Evolutionary conservation across 1,140 invertebrate species (phyloP).

Genomic region (Sarcophaga peregrina): DNA sequence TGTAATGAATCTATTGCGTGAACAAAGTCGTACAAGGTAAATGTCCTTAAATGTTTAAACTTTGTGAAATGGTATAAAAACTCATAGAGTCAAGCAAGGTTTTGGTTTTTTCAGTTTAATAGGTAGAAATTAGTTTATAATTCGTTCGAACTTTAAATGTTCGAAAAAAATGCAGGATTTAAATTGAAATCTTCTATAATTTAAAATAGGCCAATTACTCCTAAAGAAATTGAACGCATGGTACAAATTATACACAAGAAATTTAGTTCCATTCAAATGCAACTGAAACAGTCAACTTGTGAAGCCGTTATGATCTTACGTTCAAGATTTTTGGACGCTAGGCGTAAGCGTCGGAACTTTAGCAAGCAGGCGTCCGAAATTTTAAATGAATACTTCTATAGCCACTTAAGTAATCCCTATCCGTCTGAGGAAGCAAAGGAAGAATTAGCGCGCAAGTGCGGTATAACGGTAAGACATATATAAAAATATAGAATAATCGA

Average conservation of each 20-base stretch:
- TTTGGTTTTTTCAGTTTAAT: no score
- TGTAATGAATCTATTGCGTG: constrained; percentile 97
- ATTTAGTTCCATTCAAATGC: constrained; percentile 99
- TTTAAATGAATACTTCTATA: constrained; percentile 99
- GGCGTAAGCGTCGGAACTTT: constrained; percentile 98
- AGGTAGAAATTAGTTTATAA: no score
- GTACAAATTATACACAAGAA: constrained; percentile 99
- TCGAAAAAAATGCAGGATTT: no score
- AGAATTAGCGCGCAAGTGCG: constrained; percentile 98
- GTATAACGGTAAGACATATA: constrained; percentile 91
- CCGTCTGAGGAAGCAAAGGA: constrained; percentile 99
- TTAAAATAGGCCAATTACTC: constrained; percentile 82
- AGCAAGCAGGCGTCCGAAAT: constrained; percentile 99
- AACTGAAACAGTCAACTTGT: constrained; percentile 99
- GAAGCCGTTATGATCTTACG: constrained; percentile 99
- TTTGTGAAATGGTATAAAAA: neutral
- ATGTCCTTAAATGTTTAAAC: neutral
- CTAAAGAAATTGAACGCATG: constrained; percentile 98
- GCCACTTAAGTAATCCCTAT: constrained; percentile 99
- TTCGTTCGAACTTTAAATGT: no score
- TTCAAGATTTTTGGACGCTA: constrained; percentile 91
- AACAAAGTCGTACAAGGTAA: constrained; percentile 94
- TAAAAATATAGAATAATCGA: neutral
- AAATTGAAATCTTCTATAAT: no score
- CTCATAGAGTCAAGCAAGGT: no score